Percentiles rank a stretch among this genome's conserved stretches.
phyloP scores from a whole-genome alignment of 2,888 invertebrate genomes.

The Tolmerus cingulatus region DNA sequence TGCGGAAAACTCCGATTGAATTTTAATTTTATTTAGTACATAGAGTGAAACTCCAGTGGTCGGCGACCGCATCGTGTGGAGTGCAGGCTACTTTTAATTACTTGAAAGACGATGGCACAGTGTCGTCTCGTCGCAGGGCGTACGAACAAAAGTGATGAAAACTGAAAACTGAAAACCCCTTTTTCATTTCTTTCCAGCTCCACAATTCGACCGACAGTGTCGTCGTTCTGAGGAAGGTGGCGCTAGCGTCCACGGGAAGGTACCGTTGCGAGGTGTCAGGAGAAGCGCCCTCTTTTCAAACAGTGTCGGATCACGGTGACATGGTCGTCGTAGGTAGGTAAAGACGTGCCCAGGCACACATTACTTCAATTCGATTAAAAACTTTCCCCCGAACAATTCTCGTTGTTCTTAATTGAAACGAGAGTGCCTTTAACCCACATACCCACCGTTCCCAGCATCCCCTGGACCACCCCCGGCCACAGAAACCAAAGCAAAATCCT shows the following conservation, averaged over 20 bases:
- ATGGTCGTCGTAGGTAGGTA: slow-evolving; percentile 78
- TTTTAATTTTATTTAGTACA: not conserved
- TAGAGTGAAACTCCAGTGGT: not conserved
- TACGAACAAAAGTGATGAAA: not conserved
- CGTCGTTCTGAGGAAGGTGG: slow-evolving; percentile 73
- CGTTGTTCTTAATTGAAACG: not conserved
- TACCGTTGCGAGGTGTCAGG: slow-evolving; percentile 83
- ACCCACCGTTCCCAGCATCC: not conserved
- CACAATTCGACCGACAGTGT: slow-evolving; percentile 72
- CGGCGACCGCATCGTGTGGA: not conserved
- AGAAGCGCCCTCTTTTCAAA: slow-evolving; percentile 79
- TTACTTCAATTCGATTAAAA: slow-evolving; percentile 8
- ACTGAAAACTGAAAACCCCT: not conserved
- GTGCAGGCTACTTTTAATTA: not conserved
- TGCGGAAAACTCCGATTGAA: not conserved
- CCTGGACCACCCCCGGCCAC: not conserved
- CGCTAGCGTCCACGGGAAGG: slow-evolving; percentile 74
- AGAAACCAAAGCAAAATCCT: slow-evolving; percentile 5
- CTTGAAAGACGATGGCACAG: not conserved
- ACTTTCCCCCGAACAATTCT: not conserved
- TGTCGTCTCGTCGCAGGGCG: not conserved
- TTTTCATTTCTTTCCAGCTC: slow-evolving; percentile 63
- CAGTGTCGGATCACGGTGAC: slow-evolving; percentile 76
- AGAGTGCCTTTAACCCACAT: not conserved
- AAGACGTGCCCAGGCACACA: slow-evolving; percentile 20